Evolutionary conservation across 2,888 invertebrate genomes (phyloP).

Genomic region (Sisyra terminalis): DNA sequence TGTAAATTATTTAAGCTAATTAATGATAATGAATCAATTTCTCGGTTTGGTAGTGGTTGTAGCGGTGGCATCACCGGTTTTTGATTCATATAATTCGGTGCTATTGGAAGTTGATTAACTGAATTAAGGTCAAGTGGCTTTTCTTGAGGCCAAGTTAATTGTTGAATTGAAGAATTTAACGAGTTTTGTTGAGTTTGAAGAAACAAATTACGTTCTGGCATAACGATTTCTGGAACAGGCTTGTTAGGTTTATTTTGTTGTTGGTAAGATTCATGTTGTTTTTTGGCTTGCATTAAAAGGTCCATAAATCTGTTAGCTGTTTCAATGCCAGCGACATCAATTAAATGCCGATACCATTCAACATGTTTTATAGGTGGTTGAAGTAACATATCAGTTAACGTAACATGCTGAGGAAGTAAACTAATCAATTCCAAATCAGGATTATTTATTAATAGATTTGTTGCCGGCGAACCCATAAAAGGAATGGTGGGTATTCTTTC

Average conservation of each 20-base stretch:
- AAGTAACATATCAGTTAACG: conserved; percentile 36
- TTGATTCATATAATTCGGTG: not conserved
- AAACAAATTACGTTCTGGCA: conserved; percentile 16
- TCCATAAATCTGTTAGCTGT: conserved; percentile 37
- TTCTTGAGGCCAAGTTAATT: not conserved
- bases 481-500: conserved; percentile 18
- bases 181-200: conserved; percentile 8
- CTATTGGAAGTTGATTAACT: not conserved
- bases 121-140: not conserved
- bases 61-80: not conserved
- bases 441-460: conserved; percentile 9
- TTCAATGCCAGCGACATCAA: conserved; percentile 35
- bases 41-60: not conserved
- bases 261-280: conserved; percentile 17
- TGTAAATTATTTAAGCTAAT: too few relatives aligned
- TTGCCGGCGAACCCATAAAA: conserved; percentile 15
- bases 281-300: conserved; percentile 17
- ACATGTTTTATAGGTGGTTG: conserved; percentile 33
- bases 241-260: conserved; percentile 11
- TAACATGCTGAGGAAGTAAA: conserved; percentile 36
- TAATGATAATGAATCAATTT: not conserved
- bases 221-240: conserved; percentile 16
- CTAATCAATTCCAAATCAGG: conserved; percentile 17
- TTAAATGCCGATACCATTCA: conserved; percentile 37
- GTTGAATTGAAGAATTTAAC: conserved; percentile 10